These are phyloP conservation scores for Idaea straminata DNA, from an alignment of 2,888 invertebrate species.

Conservation along the genomic window DNA sequence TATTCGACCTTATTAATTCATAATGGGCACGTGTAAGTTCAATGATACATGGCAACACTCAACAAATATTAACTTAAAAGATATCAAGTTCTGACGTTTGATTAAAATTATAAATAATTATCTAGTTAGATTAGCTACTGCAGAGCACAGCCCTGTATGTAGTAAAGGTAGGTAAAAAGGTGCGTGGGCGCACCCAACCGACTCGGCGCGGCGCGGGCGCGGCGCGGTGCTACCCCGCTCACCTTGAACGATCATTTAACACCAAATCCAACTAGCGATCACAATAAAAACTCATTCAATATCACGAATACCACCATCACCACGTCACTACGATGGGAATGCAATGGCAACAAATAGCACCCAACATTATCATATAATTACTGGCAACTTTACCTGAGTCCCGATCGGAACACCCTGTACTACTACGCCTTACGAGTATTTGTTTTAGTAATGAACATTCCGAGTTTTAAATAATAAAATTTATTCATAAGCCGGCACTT, in stretches of 20 bases:
- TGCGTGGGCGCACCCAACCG: slow-evolving; percentile 64
- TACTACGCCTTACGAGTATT: slow-evolving; percentile 77
- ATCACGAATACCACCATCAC: slow-evolving; percentile 26
- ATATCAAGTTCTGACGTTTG: neutral
- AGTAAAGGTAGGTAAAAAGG: slow-evolving; percentile 32
- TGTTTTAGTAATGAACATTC: slow-evolving; percentile 81
- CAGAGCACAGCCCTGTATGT: neutral
- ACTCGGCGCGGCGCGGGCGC: slow-evolving; percentile 17
- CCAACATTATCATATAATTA: slow-evolving; percentile 6
- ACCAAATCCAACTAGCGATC: slow-evolving; percentile 49
- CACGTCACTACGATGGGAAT: slow-evolving; percentile 1
- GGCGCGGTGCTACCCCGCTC: slow-evolving; percentile 56
- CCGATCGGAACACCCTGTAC: slow-evolving; percentile 66
- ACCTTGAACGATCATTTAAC: slow-evolving; percentile 67
- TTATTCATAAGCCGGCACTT: slow-evolving; percentile 79
- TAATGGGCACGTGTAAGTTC: neutral
- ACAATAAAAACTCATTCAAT: slow-evolving; percentile 45
- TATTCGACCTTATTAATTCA: neutral
- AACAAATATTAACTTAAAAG: neutral
- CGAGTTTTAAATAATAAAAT: slow-evolving; percentile 80
- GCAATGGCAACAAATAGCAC: slow-evolving; percentile 8
- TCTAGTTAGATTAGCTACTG: neutral
- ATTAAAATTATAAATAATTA: neutral
- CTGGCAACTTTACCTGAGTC: neutral
- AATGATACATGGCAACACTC: neutral